Percentiles rank a stretch among this genome's conserved stretches.
Conservation (phyloP, 2,113 vertebrate species). For the Psilopsiagon aurifrons region DNA sequence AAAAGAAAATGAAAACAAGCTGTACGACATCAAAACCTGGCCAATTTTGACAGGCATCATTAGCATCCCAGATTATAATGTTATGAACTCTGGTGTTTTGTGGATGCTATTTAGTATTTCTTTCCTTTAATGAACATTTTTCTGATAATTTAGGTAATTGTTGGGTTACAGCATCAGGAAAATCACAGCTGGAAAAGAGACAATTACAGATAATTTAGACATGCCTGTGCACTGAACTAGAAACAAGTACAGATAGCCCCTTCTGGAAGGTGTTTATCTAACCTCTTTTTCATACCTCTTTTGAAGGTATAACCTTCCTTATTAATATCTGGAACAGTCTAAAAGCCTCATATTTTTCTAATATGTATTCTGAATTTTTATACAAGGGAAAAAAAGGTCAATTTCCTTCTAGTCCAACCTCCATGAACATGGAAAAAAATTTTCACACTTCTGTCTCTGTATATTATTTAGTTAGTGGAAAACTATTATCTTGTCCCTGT, state of each 20-base stretch:
- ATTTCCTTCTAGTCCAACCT: neutral
- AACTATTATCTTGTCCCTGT: neutral
- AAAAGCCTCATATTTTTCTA: neutral
- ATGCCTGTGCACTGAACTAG: neutral
- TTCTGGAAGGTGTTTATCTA: neutral
- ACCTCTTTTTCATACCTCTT: neutral
- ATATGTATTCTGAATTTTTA: neutral
- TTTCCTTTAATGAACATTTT: neutral
- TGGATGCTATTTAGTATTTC: neutral
- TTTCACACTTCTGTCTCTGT: neutral
- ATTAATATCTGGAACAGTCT: neutral
- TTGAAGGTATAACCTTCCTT: neutral
- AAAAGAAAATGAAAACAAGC: neutral
- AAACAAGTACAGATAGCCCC: neutral
- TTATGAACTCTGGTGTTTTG: neutral
- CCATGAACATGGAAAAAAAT: neutral
- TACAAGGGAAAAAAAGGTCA: neutral
- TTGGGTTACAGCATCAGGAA: neutral
- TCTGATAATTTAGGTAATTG: neutral
- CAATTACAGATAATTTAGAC: neutral
- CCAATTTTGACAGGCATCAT: neutral
- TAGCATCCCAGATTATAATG: neutral
- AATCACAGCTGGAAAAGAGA: neutral
- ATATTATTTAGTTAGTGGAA: neutral
- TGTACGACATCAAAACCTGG: neutral